Base-by-base conservation (phyloP, 2,888 invertebrate species). In the Drosophila subquinaria region DNA sequence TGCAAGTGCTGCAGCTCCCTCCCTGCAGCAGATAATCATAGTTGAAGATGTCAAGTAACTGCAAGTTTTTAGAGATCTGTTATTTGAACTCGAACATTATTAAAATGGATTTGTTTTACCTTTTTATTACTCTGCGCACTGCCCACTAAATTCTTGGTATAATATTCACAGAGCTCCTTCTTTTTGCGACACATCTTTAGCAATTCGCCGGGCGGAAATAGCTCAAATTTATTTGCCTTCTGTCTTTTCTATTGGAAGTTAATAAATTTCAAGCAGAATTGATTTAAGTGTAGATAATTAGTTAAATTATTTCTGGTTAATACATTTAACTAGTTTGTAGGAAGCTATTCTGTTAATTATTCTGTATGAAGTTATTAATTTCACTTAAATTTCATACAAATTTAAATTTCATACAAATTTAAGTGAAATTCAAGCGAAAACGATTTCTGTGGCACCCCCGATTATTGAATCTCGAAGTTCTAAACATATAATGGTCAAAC, bases 11-110 rank as follows among this genome's bases (percentile, higher is more conserved):
- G 75, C 15, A 92, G 55, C 64, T 91, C 90, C 3, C 91, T 1
- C 91, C 92, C 15, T 89, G 90, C 45, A 92, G 45, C 5, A 91
- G 74, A 52, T 84, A 51, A 0, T 91, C 91, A 43, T 86, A 90
- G 33, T 90, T 79, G 0, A 92, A 81, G 3, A 87, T 76, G 11
- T 91, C 90, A 1, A 90, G 66, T 0, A 90, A 63, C 92, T 92
- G 42, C 0, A 8, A 8, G 2, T 30, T 2, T n/a, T 36, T 4
- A 4, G 11, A 20, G 6, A 30, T 48, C 3, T n/a, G 4, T 3
- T 3, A 20, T 36, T 9, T 20, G 0, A 10, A 23, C 33, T 11
- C 42, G 43, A 0, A 5, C 1, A 13, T 1, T 1, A 10, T 13
- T 6, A 6, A 3, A 30, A 9, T 3, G 15, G 1, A 3, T 9